Percentiles rank a stretch among this genome's conserved stretches.
Evolutionary conservation across 1,140 invertebrate species (phyloP).

Genomic region (Drosophila subobscura): DNA sequence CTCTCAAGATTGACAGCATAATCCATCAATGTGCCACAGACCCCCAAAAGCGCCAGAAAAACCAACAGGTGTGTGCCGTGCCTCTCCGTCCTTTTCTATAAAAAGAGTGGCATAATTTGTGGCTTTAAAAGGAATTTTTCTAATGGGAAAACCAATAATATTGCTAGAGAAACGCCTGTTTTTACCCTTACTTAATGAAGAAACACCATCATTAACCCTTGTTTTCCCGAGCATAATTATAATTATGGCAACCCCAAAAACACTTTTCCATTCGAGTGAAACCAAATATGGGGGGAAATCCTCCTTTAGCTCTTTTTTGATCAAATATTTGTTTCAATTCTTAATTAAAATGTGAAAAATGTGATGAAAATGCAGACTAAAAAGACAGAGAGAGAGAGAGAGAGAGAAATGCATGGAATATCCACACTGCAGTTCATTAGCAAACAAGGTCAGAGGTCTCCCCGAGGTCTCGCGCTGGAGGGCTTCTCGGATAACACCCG

Average conservation of each 20-base stretch:
- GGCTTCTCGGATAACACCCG: slow-evolving; percentile 10
- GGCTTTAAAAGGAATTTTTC: background rate
- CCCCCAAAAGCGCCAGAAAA: background rate
- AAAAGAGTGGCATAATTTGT: no score
- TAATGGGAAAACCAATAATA: background rate
- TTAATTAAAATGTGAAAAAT: slow-evolving; percentile 66
- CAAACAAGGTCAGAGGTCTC: slow-evolving; percentile 42
- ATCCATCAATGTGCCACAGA: slow-evolving; percentile 65
- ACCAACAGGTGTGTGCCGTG: no score
- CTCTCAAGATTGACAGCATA: slow-evolving; percentile 76
- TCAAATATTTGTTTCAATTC: slow-evolving; percentile 59
- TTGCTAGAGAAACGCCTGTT: no score
- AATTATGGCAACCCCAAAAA: background rate
- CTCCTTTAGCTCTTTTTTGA: slow-evolving; percentile 12
- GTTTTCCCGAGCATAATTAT: no score
- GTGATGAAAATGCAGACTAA: no score
- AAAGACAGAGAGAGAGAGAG: background rate
- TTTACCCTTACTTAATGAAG: background rate
- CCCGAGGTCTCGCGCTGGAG: no score
- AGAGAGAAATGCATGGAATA: slow-evolving; percentile 18
- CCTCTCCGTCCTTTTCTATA: no score
- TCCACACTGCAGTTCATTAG: slow-evolving; percentile 40
- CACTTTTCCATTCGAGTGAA: slow-evolving; percentile 17
- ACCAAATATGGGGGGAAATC: background rate
- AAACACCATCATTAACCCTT: slow-evolving; percentile 39